These are phyloP conservation scores for Julus scanicus DNA, from an alignment of 2,888 invertebrate genomes.

Conservation along the genomic window DNA sequence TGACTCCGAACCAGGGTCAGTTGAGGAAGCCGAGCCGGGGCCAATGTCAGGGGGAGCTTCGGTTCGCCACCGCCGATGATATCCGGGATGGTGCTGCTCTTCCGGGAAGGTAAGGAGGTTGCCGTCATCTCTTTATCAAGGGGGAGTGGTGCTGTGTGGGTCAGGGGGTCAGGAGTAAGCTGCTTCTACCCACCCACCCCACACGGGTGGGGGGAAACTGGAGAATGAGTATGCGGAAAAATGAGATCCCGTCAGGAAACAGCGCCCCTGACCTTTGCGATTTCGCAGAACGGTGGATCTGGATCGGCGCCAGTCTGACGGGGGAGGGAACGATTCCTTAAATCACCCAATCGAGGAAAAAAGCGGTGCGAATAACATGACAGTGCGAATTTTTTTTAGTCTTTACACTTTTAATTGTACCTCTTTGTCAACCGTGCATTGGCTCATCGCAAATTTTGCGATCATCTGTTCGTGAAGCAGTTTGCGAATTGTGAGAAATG, in stretches of 20 bases:
- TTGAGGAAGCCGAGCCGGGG: constrained; percentile 24
- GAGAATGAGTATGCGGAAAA: constrained; percentile 1
- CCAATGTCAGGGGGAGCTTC: constrained; percentile 24
- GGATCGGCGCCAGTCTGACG: neutral
- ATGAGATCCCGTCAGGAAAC: neutral
- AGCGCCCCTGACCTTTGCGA: neutral
- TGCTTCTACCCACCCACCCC: too few species aligned
- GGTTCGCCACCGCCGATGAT: neutral
- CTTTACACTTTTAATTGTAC: too few species aligned
- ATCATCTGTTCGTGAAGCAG: too few species aligned
- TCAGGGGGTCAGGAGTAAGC: neutral
- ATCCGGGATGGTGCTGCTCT: constrained; percentile 37
- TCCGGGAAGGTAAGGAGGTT: constrained; percentile 21
- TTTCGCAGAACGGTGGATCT: neutral
- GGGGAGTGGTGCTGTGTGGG: neutral
- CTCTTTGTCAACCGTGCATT: too few species aligned
- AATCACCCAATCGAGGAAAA: neutral
- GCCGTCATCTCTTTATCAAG: neutral
- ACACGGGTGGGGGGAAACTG: too few species aligned
- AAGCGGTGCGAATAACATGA: neutral
- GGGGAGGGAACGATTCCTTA: neutral
- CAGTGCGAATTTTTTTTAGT: neutral
- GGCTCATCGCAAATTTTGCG: too few species aligned
- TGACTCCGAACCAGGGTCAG: constrained; percentile 52
- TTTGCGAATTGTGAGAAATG: too few species aligned